phyloP scores from a whole-genome alignment of 2,888 invertebrate species.

The Halocaridina rubra region DNA sequence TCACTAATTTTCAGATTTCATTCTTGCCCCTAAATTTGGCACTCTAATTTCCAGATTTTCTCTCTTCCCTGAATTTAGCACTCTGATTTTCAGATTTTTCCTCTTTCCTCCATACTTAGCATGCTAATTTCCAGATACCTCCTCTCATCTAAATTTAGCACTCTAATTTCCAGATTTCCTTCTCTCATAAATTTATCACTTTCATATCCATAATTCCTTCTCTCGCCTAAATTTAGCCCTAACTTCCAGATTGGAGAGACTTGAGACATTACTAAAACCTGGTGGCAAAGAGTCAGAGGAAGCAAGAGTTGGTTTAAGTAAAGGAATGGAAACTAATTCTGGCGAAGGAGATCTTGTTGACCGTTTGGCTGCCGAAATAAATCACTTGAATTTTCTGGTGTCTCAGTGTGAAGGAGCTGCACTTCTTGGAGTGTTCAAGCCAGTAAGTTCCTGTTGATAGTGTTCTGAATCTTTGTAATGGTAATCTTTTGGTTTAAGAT shows the following conservation, averaged over 20 bases:
- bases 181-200: background rate
- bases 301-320: background rate
- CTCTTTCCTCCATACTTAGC: background rate
- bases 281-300: slow-evolving; percentile 70
- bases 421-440: slow-evolving; percentile 69
- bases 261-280: slow-evolving; percentile 68
- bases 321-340: slow-evolving; percentile 66
- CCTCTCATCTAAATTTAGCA: background rate
- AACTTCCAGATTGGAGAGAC: slow-evolving; percentile 46
- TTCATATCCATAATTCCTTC: too few species aligned
- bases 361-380: slow-evolving; percentile 80
- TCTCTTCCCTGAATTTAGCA: too few species aligned
- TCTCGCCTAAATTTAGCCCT: too few species aligned
- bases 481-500: too few species aligned
- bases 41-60: too few species aligned
- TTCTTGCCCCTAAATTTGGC: background rate
- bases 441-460: slow-evolving; percentile 60
- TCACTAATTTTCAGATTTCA: background rate
- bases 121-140: background rate
- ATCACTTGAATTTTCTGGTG: slow-evolving; percentile 78
- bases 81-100: too few species aligned
- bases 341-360: slow-evolving; percentile 76
- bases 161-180: background rate
- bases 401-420: slow-evolving; percentile 74
- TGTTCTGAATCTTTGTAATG: too few species aligned